These are phyloP conservation scores for Geococcyx californianus DNA, from an alignment of 2,113 vertebrate species.

Conservation along the genomic window DNA sequence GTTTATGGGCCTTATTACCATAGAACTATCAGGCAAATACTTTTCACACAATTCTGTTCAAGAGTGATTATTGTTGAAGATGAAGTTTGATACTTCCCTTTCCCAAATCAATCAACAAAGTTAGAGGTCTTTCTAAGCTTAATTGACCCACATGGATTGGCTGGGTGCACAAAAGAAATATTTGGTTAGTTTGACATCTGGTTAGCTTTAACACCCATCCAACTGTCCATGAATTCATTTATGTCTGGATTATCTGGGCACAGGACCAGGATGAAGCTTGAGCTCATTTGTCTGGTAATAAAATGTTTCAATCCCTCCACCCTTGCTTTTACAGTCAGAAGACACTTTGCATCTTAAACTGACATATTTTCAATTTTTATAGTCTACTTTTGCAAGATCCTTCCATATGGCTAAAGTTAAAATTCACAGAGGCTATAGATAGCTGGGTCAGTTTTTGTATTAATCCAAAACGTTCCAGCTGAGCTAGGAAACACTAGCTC, in stretches of 20 bases:
- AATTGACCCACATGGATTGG: not conserved
- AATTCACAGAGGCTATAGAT: constrained; percentile 43
- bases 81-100: not conserved
- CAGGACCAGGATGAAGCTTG: not conserved
- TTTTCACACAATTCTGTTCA: not conserved
- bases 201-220: not conserved
- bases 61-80: not conserved
- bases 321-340: constrained; percentile 31
- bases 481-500: not conserved
- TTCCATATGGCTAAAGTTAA: constrained; percentile 58
- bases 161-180: not conserved
- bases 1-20: not conserved
- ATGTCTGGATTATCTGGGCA: constrained; percentile 27
- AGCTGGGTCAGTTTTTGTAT: constrained; percentile 4
- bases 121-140: not conserved
- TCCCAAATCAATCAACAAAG: not conserved
- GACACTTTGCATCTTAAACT: constrained; percentile 26
- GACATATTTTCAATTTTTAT: constrained; percentile 40
- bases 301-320: constrained; percentile 7
- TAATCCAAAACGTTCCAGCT: not conserved
- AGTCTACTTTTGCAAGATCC: constrained; percentile 15
- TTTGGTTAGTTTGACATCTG: not conserved
- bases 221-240: constrained; percentile 8
- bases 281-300: constrained; percentile 23
- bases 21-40: not conserved